These are phyloP conservation scores for Rotaria socialis DNA, from an alignment of 2,888 invertebrate genomes.

Conservation along the genomic window DNA sequence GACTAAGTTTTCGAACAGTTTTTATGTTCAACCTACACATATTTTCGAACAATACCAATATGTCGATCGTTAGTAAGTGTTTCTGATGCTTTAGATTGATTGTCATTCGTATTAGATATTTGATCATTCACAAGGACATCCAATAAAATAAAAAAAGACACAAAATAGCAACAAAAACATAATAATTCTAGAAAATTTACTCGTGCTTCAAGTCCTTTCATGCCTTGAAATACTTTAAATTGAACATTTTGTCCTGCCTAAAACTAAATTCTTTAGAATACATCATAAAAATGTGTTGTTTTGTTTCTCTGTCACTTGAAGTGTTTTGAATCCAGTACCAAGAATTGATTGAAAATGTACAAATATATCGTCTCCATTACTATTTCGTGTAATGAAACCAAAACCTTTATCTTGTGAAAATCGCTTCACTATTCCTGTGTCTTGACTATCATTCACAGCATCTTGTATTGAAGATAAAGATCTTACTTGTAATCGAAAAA, in stretches of 20 bases:
- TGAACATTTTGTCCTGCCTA: not conserved
- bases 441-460: not conserved
- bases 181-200: not conserved
- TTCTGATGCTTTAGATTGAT: not conserved
- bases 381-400: not conserved
- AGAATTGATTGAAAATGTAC: not conserved
- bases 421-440: not conserved
- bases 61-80: not conserved
- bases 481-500: not conserved
- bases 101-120: not conserved
- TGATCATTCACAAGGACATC: not conserved
- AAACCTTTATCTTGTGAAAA: slow-evolving; percentile 1
- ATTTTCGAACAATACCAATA: not conserved
- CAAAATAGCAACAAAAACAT: not conserved
- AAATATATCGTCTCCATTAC: not conserved
- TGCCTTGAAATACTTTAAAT: not conserved
- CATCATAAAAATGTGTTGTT: not conserved
- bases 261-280: not conserved
- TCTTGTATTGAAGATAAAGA: not conserved
- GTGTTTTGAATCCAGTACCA: not conserved
- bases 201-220: not conserved
- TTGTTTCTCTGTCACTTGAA: not conserved
- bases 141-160: not conserved
- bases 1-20: not conserved
- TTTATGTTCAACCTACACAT: not conserved